phyloP scores from a whole-genome alignment of 1,140 invertebrate genomes.

The Aphaenogaster ashmeadi region DNA sequence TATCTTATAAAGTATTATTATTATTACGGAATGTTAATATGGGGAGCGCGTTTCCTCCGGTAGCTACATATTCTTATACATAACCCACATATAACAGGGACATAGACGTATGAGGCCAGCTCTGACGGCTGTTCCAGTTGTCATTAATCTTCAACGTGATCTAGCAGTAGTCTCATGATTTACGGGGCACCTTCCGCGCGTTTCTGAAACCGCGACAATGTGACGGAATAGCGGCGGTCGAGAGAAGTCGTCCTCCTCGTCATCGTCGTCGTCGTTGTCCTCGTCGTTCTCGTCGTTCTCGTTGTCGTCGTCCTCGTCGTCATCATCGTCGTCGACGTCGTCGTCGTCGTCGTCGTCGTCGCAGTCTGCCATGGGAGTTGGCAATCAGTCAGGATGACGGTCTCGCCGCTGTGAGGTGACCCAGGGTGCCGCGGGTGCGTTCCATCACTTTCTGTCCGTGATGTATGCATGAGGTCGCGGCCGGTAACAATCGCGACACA shows the following conservation, averaged over 20 bases:
- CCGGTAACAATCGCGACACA: conserved; percentile 82
- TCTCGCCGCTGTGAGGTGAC: conserved; percentile 78
- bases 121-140: conserved; percentile 44
- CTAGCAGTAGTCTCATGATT: conserved; percentile 47
- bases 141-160: conserved; percentile 68
- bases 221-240: conserved; percentile 55
- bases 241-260: conserved; percentile 55
- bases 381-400: conserved; percentile 84
- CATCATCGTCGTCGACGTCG: not conserved
- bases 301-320: conserved; percentile 3
- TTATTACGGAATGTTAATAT: not conserved
- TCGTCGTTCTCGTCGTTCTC: conserved; percentile 33
- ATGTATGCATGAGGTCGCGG: conserved; percentile 84
- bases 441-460: conserved; percentile 83
- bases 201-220: conserved; percentile 50
- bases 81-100: not conserved
- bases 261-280: conserved; percentile 6
- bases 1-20: not conserved
- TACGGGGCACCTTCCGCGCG: conserved; percentile 59
- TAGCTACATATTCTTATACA: conserved; percentile 18
- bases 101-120: conserved; percentile 52
- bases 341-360: conserved; percentile 31
- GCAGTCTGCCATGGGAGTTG: conserved; percentile 80
- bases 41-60: too few relatives aligned
- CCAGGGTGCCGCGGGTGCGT: conserved; percentile 75